phyloP scores from a whole-genome alignment of 2,797 vertebrate species.

The Melanogrammus aeglefinus region DNA sequence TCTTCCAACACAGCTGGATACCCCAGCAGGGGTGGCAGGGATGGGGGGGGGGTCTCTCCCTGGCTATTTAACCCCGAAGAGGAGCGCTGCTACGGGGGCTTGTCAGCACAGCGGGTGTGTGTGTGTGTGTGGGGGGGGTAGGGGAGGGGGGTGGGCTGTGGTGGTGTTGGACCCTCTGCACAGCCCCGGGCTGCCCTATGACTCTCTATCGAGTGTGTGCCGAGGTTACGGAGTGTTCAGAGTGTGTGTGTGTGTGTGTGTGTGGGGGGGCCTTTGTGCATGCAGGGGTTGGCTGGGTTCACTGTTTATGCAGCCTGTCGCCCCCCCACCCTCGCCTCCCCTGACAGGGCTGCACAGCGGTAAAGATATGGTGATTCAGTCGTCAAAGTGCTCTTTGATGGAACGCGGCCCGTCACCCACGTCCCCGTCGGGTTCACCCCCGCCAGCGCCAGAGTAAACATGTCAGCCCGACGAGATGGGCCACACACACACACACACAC shows the following conservation, averaged over 20 bases:
- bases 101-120: conserved; percentile 53
- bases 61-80: conserved; percentile 44
- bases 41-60: conserved; percentile 31
- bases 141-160: no score
- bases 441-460: conserved; percentile 58
- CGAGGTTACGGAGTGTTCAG: conserved; percentile 17
- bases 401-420: conserved; percentile 43
- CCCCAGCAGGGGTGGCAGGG: conserved; percentile 16
- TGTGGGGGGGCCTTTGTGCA: background rate
- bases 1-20: conserved; percentile 30
- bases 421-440: conserved; percentile 50
- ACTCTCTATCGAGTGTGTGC: conserved; percentile 21
- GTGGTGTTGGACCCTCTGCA: no score
- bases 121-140: no score
- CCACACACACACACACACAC: no score
- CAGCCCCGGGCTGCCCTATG: conserved; percentile 19
- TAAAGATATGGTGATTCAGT: conserved; percentile 57
- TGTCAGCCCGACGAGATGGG: conserved; percentile 22
- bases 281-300: background rate
- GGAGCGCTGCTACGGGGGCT: conserved; percentile 45
- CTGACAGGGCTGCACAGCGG: conserved; percentile 28
- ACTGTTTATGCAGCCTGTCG: conserved; percentile 43
- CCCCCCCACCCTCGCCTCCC: conserved; percentile 37
- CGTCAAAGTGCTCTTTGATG: conserved; percentile 53
- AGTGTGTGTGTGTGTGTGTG: background rate